These are phyloP conservation scores for Pterophyllum scalare DNA, from an alignment of 2,113 vertebrate genomes.

Conservation along the genomic window DNA sequence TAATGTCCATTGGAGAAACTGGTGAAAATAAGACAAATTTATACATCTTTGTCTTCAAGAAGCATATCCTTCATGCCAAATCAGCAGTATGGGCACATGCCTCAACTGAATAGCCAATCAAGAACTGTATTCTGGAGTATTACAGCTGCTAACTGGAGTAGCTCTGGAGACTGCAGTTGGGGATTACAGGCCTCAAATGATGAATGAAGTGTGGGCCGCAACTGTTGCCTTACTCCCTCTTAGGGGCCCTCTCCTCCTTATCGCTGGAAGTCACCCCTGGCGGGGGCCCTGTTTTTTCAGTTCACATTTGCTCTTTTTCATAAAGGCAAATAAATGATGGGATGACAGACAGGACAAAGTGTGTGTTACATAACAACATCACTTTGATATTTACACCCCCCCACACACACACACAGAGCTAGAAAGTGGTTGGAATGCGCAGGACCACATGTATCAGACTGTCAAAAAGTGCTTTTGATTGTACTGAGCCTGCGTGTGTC, in stretches of 20 bases:
- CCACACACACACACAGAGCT: neutral
- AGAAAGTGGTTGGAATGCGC: neutral
- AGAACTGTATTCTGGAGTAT: constrained; percentile 22
- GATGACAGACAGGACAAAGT: constrained; percentile 7
- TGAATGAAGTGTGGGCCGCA: constrained; percentile 46
- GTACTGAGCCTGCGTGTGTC: constrained; percentile 23
- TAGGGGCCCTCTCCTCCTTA: constrained; percentile 38
- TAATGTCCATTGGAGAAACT: neutral
- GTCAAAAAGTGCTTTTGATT: constrained; percentile 66
- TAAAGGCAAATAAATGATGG: constrained; percentile 15
- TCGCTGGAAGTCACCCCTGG: constrained; percentile 54
- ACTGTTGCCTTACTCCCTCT: neutral
- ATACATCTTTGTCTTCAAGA: constrained; percentile 5
- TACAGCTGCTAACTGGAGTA: constrained; percentile 10
- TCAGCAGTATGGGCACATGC: constrained; percentile 17
- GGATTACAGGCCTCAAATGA: constrained; percentile 35
- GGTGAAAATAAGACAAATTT: constrained; percentile 7
- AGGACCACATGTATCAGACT: constrained; percentile 25
- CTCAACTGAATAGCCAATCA: constrained; percentile 11
- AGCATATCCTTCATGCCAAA: constrained; percentile 8
- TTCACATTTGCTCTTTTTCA: constrained; percentile 62
- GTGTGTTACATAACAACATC: constrained; percentile 26
- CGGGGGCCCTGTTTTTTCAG: constrained; percentile 54
- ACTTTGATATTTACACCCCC: constrained; percentile 31
- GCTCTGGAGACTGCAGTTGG: neutral